These are phyloP conservation scores for Muricea muricata DNA, from an alignment of 92 coral and sea anemone species.

Conservation along the genomic window DNA sequence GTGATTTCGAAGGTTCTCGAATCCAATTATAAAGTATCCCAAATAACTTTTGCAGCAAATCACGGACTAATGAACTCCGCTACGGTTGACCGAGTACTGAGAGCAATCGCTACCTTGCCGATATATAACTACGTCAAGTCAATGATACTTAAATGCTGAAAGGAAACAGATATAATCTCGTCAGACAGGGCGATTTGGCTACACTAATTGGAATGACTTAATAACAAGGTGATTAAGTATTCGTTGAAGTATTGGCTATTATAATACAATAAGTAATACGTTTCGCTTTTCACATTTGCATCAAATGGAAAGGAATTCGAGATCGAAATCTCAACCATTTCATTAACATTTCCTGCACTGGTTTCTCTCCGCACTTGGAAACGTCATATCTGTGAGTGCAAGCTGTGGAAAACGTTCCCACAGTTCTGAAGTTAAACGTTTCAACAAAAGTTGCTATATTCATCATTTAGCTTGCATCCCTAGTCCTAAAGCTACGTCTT, in stretches of 20 bases:
- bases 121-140: neutral
- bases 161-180: conserved; percentile 31
- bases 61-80: neutral
- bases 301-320: neutral
- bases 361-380: too few relatives aligned
- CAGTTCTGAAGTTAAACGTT: too few relatives aligned
- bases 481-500: too few relatives aligned
- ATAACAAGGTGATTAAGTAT: neutral
- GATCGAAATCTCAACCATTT: too few relatives aligned
- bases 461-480: too few relatives aligned
- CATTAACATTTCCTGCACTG: too few relatives aligned
- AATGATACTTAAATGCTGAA: conserved; percentile 13
- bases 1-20: too few relatives aligned
- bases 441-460: too few relatives aligned
- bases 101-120: neutral
- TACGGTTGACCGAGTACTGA: neutral
- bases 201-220: neutral
- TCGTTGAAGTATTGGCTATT: neutral
- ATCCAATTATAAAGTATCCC: too few relatives aligned
- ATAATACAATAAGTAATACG: neutral
- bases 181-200: neutral
- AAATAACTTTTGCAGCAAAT: neutral
- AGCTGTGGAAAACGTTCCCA: too few relatives aligned
- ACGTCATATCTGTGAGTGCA: too few relatives aligned
- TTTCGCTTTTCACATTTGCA: neutral